These are phyloP conservation scores for Neofelis nebulosa DNA, from an alignment of 2,113 vertebrate genomes.

Conservation along the genomic window DNA sequence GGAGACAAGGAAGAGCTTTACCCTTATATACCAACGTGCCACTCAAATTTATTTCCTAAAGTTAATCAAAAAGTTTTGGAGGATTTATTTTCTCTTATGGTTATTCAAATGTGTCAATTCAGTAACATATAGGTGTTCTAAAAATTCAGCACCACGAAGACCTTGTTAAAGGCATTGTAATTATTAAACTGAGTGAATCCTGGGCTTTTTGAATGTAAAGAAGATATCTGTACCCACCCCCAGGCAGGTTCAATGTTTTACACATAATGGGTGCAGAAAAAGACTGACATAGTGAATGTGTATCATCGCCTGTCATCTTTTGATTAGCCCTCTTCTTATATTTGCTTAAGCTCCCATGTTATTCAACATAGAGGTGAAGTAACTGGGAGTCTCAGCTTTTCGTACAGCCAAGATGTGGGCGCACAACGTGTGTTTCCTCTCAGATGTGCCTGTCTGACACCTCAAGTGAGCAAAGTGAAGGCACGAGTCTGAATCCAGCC, in stretches of 20 bases:
- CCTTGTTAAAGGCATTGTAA: neutral
- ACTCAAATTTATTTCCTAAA: slow-evolving; percentile 74
- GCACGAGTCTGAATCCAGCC: neutral
- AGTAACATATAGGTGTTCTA: slow-evolving; percentile 15
- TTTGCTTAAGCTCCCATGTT: neutral
- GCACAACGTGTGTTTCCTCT: neutral
- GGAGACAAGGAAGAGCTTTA: slow-evolving; percentile 64
- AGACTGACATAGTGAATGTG: neutral
- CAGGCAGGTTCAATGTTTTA: neutral
- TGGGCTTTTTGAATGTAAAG: neutral
- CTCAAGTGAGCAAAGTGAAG: neutral
- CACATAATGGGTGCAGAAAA: neutral
- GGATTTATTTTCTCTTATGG: slow-evolving; percentile 63
- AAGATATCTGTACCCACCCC: rapidly evolving
- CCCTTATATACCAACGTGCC: slow-evolving; percentile 66
- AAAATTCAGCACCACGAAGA: neutral
- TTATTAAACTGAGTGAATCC: neutral
- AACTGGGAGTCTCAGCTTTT: neutral
- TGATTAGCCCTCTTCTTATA: neutral
- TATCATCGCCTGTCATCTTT: neutral
- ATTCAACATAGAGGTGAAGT: neutral
- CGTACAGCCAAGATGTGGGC: neutral
- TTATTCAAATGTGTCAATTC: slow-evolving; percentile 57
- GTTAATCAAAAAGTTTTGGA: slow-evolving; percentile 72
- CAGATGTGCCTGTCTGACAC: rapidly evolving